Evolutionary conservation across 1,140 invertebrate species (phyloP).

Genomic region (Bradynema listronoti): DNA sequence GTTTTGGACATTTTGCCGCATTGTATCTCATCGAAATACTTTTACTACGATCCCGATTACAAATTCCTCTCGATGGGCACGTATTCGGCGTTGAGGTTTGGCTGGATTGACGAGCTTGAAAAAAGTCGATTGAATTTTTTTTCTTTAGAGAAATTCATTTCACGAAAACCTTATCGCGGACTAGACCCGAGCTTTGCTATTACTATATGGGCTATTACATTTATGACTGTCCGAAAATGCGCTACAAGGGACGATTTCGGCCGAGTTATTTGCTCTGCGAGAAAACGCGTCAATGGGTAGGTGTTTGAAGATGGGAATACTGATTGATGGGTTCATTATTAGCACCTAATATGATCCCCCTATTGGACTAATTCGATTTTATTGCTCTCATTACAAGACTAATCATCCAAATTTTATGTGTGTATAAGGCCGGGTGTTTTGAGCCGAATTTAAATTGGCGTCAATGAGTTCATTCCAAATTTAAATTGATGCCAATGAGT

Average conservation of each 20-base stretch:
- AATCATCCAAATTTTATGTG: too few species aligned
- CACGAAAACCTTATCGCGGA: slow-evolving; percentile 67
- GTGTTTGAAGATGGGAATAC: too few species aligned
- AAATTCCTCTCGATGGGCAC: slow-evolving; percentile 80
- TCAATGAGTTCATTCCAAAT: too few species aligned
- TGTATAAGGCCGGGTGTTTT: too few species aligned
- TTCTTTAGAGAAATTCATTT: slow-evolving; percentile 74
- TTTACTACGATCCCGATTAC: slow-evolving; percentile 92
- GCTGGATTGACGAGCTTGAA: too few species aligned
- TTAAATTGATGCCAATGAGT: too few species aligned
- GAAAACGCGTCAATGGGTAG: slow-evolving; percentile 76
- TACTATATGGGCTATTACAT: slow-evolving; percentile 99
- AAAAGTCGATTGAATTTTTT: too few species aligned
- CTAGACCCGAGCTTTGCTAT: slow-evolving; percentile 67
- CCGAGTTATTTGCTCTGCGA: slow-evolving; percentile 90
- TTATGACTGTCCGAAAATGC: slow-evolving; percentile 92
- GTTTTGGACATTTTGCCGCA: slow-evolving; percentile 88
- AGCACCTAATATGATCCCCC: too few species aligned
- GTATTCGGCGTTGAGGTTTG: slow-evolving; percentile 70
- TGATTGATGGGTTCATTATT: too few species aligned
- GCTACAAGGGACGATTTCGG: slow-evolving; percentile 68
- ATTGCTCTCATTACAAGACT: too few species aligned
- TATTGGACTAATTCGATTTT: too few species aligned
- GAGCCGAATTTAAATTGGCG: too few species aligned
- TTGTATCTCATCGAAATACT: slow-evolving; percentile 92